These are phyloP conservation scores for Chrysemys picta DNA, from an alignment of 2,113 vertebrate genomes.

Conservation along the genomic window DNA sequence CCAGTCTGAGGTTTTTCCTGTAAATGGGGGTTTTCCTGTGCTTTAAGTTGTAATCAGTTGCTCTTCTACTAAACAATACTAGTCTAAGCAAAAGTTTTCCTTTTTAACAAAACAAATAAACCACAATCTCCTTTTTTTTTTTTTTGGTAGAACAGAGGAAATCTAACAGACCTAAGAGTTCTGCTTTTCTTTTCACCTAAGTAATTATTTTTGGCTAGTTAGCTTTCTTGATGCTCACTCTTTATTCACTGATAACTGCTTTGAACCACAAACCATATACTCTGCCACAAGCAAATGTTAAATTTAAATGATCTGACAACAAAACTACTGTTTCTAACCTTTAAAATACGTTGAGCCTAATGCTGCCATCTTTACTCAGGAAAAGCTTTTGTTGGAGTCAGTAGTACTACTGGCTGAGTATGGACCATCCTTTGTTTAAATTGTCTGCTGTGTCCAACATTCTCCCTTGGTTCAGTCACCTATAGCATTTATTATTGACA, in stretches of 20 bases:
- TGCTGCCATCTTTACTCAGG: not conserved
- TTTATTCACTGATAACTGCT: constrained; percentile 32
- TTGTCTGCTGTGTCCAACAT: not conserved
- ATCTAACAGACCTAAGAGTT: constrained; percentile 6
- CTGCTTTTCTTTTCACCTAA: constrained; percentile 1
- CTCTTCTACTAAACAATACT: constrained; percentile 54
- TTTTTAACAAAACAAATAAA: constrained; percentile 45
- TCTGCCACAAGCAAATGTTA: not conserved
- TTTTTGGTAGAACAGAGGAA: constrained; percentile 45
- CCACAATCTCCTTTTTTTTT: constrained; percentile 34
- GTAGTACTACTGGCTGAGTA: not conserved
- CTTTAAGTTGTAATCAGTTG: constrained; percentile 53
- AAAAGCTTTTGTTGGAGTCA: not conserved
- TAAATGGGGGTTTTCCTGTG: constrained; percentile 29
- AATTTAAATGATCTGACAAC: not conserved
- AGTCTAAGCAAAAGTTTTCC: constrained; percentile 42
- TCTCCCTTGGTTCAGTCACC: not conserved
- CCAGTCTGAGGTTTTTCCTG: constrained; percentile 60
- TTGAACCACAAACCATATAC: constrained; percentile 22
- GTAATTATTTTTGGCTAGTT: constrained; percentile 53
- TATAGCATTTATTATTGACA: not conserved
- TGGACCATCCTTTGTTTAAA: not conserved
- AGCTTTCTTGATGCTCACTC: not conserved
- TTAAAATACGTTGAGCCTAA: fast-evolving
- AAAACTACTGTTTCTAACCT: not conserved